phyloP scores from a whole-genome alignment of 2,888 invertebrate genomes.

The Drosophila hamatofila region DNA sequence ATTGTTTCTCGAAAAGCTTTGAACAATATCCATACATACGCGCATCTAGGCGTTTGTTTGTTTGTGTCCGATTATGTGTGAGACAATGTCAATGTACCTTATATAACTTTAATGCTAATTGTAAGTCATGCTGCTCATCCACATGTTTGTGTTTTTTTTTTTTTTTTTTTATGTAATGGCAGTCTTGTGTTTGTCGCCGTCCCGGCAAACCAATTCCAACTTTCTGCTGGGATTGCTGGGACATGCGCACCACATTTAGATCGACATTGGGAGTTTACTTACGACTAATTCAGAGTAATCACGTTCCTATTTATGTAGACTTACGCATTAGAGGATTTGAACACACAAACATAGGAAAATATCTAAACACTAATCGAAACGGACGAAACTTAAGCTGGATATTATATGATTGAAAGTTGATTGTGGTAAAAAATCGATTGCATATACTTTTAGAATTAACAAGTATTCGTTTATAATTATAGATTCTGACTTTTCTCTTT shows the following conservation, averaged over 20 bases:
- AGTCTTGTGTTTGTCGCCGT: constrained; percentile 58
- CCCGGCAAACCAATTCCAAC: constrained; percentile 41
- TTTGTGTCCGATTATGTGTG: constrained; percentile 61
- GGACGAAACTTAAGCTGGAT: constrained; percentile 19
- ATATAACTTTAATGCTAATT: constrained; percentile 73
- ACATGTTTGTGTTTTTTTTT: constrained; percentile 46
- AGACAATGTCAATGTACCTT: constrained; percentile 74
- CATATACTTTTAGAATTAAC: constrained; percentile 33
- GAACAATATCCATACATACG: constrained; percentile 46
- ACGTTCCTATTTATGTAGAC: constrained; percentile 47
- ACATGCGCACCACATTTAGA: constrained; percentile 68
- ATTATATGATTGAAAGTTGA: constrained; percentile 28
- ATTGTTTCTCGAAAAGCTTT: constrained; percentile 53
- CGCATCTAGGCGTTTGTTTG: constrained; percentile 25
- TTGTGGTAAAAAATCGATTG: constrained; percentile 43
- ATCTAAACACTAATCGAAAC: constrained; percentile 27
- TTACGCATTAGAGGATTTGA: constrained; percentile 36
- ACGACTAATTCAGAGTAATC: constrained; percentile 51
- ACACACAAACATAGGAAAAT: constrained; percentile 23
- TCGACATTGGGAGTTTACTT: constrained; percentile 70
- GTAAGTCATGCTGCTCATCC: constrained; percentile 82
- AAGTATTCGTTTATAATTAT: constrained; percentile 33
- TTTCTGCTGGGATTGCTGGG: constrained; percentile 38
- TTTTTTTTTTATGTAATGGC: constrained; percentile 69
- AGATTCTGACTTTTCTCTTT: constrained; percentile 15